Base-by-base conservation (phyloP, 1,140 invertebrate species). In the Leptestheria dahalacensis region DNA sequence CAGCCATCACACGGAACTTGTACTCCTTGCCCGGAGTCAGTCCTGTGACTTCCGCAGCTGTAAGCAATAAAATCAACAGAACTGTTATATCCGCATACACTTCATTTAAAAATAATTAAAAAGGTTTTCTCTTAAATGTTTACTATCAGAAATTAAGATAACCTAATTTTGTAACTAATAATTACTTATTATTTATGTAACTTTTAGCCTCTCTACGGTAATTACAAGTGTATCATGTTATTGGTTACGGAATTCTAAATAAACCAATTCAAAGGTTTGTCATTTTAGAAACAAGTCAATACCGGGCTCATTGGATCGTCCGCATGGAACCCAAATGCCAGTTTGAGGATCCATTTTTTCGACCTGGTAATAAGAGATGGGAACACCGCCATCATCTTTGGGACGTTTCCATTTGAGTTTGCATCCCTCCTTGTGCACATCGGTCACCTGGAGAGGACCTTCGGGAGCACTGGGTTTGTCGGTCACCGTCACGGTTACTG, bases 331-430 rank as follows among this genome's bases (percentile, higher is more conserved):
- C 94, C 94, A 97, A 62, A 84, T 82, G n/a, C 91, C 91, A 57
- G 88, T 94, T 68, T 88, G 84, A 0, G 88, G 81, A 70, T 97
- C 93, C 76, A 91, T 79, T 72, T 95, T 97, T 66, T 97, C 92
- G 23, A 95, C 82, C 71, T 94, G 83, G 71, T 94, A 97, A 67
- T 91, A 91, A 67, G 93, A 90, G 69, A 96, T 88, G 49, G 84
- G 87, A 62, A 80, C 79, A 61, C 87, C 87, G 47, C 88, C 88
- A 72, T 93, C 88, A 72, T 93, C 89, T 67, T 83, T 81, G 9
- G 91, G 91, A 51, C 88, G 77, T 72, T 93, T 94, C 92, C 92
- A 97, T 71, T 91, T 91, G 11, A 97, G 77, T 66, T 90, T 90
- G 65, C 89, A 93, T 12, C 91, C 91, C 65, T 93, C 86, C 69